Evolutionary conservation across 1,140 invertebrate genomes (phyloP).

Genomic region (Drosophila ercepeae): DNA sequence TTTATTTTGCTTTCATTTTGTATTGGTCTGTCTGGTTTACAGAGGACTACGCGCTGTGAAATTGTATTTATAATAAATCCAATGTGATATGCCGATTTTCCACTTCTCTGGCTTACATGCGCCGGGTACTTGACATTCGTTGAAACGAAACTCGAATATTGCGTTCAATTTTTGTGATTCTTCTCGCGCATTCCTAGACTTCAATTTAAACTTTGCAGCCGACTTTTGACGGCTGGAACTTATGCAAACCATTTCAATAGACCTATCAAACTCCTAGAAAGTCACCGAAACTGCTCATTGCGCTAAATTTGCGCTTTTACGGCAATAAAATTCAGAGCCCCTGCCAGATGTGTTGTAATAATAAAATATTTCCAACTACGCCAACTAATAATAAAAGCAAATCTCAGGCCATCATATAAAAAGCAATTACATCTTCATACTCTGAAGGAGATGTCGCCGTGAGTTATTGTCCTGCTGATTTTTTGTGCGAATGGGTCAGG

Average conservation of each 20-base stretch:
- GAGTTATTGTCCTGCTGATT: neutral
- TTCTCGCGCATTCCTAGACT: constrained; percentile 12
- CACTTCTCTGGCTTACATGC: constrained; percentile 37
- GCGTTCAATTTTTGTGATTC: neutral
- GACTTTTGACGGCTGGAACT: constrained; percentile 38
- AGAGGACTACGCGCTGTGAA: constrained; percentile 62
- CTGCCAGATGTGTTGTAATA: constrained; percentile 36
- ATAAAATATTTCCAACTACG: constrained; percentile 54
- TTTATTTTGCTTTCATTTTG: constrained; percentile 19
- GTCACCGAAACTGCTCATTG: constrained; percentile 32
- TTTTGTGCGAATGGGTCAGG: neutral
- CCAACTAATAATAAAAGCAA: constrained; percentile 55
- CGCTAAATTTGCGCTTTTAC: constrained; percentile 61
- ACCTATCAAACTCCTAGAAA: constrained; percentile 50
- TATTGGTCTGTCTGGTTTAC: neutral
- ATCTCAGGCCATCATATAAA: constrained; percentile 41
- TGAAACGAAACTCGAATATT: constrained; percentile 32
- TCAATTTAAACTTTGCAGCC: constrained; percentile 41
- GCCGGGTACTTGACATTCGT: constrained; percentile 27
- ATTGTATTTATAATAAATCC: constrained; percentile 79
- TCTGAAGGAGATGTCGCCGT: neutral
- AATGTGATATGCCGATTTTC: constrained; percentile 70
- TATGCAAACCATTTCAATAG: constrained; percentile 66
- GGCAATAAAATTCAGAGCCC: constrained; percentile 41
- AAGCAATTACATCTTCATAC: constrained; percentile 42